phyloP scores from a whole-genome alignment of 2,888 invertebrate species.

The Xanthia togata region DNA sequence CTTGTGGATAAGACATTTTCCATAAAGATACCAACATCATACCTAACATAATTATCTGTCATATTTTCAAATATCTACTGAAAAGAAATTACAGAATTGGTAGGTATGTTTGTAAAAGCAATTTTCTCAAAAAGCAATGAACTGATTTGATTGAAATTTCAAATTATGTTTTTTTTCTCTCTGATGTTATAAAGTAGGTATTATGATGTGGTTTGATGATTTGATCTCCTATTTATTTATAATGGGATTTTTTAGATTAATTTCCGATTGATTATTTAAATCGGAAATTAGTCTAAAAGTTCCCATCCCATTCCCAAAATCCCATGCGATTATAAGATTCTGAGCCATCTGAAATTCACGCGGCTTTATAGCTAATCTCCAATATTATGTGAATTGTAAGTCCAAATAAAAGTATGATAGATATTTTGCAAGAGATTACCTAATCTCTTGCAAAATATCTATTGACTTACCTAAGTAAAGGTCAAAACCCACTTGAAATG shows the following conservation, averaged over 20 bases:
- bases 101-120: slow-evolving; percentile 41
- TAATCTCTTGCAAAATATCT: too few species aligned
- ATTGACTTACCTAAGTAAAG: too few species aligned
- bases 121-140: slow-evolving; percentile 53
- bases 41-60: slow-evolving; percentile 37
- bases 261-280: slow-evolving; percentile 18
- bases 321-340: background rate
- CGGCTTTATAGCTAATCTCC: background rate
- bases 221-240: slow-evolving; percentile 24
- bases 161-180: slow-evolving; percentile 36
- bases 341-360: background rate
- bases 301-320: too few species aligned
- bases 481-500: background rate
- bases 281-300: too few species aligned
- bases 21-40: slow-evolving; percentile 16
- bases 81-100: slow-evolving; percentile 20
- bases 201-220: slow-evolving; percentile 31
- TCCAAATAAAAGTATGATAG: too few species aligned
- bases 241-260: slow-evolving; percentile 25
- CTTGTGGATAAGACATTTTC: background rate
- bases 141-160: slow-evolving; percentile 51
- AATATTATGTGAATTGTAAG: too few species aligned
- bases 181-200: slow-evolving; percentile 1
- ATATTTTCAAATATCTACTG: slow-evolving; percentile 10
- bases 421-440: too few species aligned